Conservation (phyloP, 2,113 vertebrate genomes). For the Lophius piscatorius region DNA sequence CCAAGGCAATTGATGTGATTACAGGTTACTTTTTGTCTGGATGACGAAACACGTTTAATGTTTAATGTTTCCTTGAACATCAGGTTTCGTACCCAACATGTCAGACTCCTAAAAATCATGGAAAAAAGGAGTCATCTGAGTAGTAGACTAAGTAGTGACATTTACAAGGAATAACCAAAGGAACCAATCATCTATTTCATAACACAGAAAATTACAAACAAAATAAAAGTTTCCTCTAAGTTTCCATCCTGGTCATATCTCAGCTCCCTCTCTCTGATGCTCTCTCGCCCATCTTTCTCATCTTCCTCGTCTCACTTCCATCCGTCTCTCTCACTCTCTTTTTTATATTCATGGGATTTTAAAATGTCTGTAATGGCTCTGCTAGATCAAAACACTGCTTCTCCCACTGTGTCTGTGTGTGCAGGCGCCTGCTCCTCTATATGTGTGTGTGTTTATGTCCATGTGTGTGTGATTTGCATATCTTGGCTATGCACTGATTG, state of each 20-base stretch:
- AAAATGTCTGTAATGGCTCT: slow-evolving; percentile 79
- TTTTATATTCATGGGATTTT: slow-evolving; percentile 79
- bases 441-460: slow-evolving; percentile 2
- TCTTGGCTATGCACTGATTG: slow-evolving; percentile 74
- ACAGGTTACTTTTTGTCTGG: no score
- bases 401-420: slow-evolving; percentile 31
- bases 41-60: no score
- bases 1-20: no score
- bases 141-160: no score
- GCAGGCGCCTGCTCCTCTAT: slow-evolving; percentile 5
- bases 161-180: no score
- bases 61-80: no score
- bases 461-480: slow-evolving; percentile 64
- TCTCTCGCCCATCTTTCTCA: slow-evolving; percentile 50
- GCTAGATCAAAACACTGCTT: slow-evolving; percentile 73
- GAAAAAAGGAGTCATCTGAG: no score
- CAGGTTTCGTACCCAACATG: no score
- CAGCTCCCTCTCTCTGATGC: slow-evolving; percentile 2
- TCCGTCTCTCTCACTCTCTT: slow-evolving; percentile 56
- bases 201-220: slow-evolving; percentile 49
- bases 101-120: slow-evolving; percentile 15
- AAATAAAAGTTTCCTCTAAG: slow-evolving; percentile 48
- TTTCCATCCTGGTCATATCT: slow-evolving; percentile 25
- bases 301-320: slow-evolving; percentile 36
- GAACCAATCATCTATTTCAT: no score